phyloP scores from a whole-genome alignment of 2,888 invertebrate genomes.

The Idaea biselata region DNA sequence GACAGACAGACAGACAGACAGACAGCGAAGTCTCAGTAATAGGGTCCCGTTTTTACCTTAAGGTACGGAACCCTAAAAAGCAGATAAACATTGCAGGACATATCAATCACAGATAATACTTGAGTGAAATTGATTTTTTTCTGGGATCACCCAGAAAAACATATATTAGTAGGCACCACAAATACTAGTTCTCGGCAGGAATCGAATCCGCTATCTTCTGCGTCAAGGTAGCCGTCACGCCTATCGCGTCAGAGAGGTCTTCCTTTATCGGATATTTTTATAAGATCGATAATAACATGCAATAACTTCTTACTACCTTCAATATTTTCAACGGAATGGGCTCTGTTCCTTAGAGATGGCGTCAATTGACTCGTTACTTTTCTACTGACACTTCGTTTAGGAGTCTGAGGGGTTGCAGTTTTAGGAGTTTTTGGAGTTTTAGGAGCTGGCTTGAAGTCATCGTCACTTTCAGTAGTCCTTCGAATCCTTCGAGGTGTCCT shows the following conservation, averaged over 20 bases:
- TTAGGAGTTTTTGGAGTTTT: slow-evolving; percentile 34
- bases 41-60: too few species aligned
- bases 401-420: slow-evolving; percentile 43
- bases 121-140: too few species aligned
- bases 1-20: neutral
- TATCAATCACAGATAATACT: too few species aligned
- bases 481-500: slow-evolving; percentile 47
- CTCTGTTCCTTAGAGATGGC: slow-evolving; percentile 57
- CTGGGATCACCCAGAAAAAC: too few species aligned
- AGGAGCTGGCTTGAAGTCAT: slow-evolving; percentile 48
- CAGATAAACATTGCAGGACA: too few species aligned
- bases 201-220: too few species aligned
- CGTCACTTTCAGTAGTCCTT: slow-evolving; percentile 49
- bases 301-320: slow-evolving; percentile 42
- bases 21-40: neutral
- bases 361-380: slow-evolving; percentile 63
- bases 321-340: slow-evolving; percentile 62
- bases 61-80: neutral
- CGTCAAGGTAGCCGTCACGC: too few species aligned
- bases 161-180: too few species aligned
- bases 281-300: neutral
- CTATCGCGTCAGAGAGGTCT: too few species aligned
- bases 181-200: too few species aligned
- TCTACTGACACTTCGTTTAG: slow-evolving; percentile 51
- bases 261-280: too few species aligned